Base-by-base conservation (phyloP, 23 tunicate species). In the Ciona savignyi region DNA sequence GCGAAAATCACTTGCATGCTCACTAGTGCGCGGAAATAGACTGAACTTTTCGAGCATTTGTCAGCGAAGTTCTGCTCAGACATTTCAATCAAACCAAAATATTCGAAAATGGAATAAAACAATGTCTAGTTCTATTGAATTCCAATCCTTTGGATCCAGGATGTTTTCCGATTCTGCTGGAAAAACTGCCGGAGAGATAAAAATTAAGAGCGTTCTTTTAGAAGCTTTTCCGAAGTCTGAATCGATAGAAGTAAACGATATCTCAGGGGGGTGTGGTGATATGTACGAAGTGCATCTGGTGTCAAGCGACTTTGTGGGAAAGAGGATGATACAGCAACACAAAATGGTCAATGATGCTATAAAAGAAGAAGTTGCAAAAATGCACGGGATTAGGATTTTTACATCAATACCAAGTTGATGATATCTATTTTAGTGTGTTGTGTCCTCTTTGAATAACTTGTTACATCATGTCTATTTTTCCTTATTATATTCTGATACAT, bases 181-280 rank as follows among this genome's bases (percentile, higher is more conserved):
- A 6, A 9, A 9, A 42, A 42, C 15, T 42, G 56, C 9, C 9
- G 56, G 56, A 42, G 56, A 42, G 15, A 15, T 15, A 42, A 42
- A 42, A 42, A 42, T 42, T 42, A 15, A 42, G 15, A 15, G 56
- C 11, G 15, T 42, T 42, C 15, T 42, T 6, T 6, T 6, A 42
- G 56, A 6, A 6, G 56, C 56, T 42, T 42, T 42, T 42, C 56
- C 56, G 15, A 42, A 42, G 9, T 42, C 56, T 6, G 56, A 42
- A 15, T 42, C 56, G 23, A 66, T 79, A 74, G 28, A 80, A 72
- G 91, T 91, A 9, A 62, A 71, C 25, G 97, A 91, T 76, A 91
- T 91, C 23, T 91, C 97, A 25, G 97, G 97, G n/a, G 97, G 97
- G 4, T 91, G 97, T 68, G 97, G 97, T 4, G 84, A 82, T 35